Conservation (phyloP, 2,113 vertebrate species). For the Ariopsis seemanni region DNA sequence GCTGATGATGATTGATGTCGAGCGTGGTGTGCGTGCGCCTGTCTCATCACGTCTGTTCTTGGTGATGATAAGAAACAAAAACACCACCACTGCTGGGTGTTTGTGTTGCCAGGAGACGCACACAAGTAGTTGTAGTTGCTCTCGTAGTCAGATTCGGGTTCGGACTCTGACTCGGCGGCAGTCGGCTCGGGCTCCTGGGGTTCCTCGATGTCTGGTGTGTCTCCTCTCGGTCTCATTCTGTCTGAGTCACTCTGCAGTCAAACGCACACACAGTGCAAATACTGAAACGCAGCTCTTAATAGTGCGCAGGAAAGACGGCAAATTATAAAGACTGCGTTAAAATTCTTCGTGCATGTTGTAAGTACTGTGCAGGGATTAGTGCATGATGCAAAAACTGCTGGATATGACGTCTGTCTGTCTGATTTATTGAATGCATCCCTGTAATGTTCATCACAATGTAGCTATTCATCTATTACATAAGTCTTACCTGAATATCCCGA, state of each 20-base stretch:
- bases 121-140: constrained; percentile 78
- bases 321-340: neutral
- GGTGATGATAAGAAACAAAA: neutral
- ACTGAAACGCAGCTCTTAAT: neutral
- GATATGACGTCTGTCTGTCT: neutral
- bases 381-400: neutral
- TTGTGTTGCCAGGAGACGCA: constrained; percentile 56
- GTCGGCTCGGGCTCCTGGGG: constrained; percentile 63
- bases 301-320: no score
- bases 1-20: neutral
- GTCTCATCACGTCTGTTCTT: neutral
- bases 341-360: neutral
- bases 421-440: neutral
- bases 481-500: constrained; percentile 5
- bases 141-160: constrained; percentile 68
- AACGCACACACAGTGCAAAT: neutral
- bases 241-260: constrained; percentile 33
- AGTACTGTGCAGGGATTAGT: neutral
- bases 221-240: constrained; percentile 29
- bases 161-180: constrained; percentile 55
- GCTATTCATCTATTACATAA: neutral
- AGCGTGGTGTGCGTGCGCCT: neutral
- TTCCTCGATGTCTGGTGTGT: constrained; percentile 48
- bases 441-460: no score
- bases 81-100: neutral